Percentiles rank a stretch among this genome's conserved stretches.
Conservation (phyloP, 2,888 invertebrate species). For the Drosophila tanythrix region DNA sequence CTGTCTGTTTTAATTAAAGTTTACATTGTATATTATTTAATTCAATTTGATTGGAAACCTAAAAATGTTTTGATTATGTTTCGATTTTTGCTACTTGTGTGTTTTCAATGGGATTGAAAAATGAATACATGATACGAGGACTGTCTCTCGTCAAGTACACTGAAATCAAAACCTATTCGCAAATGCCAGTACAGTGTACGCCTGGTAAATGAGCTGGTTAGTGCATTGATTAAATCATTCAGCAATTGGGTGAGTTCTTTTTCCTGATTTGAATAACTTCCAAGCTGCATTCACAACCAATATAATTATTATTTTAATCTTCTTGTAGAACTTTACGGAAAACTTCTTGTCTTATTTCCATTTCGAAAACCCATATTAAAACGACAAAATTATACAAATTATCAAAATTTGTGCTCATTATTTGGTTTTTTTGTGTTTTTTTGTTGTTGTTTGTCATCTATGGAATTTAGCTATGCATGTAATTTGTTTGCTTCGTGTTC, state of each 20-base stretch:
- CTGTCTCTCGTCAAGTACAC: slow-evolving; percentile 52
- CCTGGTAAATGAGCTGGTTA: slow-evolving; percentile 33
- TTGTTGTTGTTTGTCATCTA: slow-evolving; percentile 33
- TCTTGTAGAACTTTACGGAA: slow-evolving; percentile 11
- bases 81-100: slow-evolving; percentile 65
- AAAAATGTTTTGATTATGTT: slow-evolving; percentile 79
- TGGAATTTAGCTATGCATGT: slow-evolving; percentile 62
- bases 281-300: slow-evolving; percentile 79
- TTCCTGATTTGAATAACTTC: slow-evolving; percentile 70
- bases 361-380: slow-evolving; percentile 19
- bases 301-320: slow-evolving; percentile 66
- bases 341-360: not conserved
- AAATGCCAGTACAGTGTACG: slow-evolving; percentile 28
- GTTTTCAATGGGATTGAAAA: slow-evolving; percentile 37
- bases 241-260: slow-evolving; percentile 60
- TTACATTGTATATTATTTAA: slow-evolving; percentile 60
- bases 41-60: slow-evolving; percentile 79
- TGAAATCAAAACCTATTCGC: slow-evolving; percentile 36
- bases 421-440: slow-evolving; percentile 29
- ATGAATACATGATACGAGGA: slow-evolving; percentile 30
- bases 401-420: slow-evolving; percentile 50
- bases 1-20: slow-evolving; percentile 62
- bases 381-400: slow-evolving; percentile 21
- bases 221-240: slow-evolving; percentile 58
- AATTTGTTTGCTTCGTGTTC: slow-evolving; percentile 15